phyloP scores from a whole-genome alignment of 2,113 vertebrate genomes.

The Odocoileus hemionus region DNA sequence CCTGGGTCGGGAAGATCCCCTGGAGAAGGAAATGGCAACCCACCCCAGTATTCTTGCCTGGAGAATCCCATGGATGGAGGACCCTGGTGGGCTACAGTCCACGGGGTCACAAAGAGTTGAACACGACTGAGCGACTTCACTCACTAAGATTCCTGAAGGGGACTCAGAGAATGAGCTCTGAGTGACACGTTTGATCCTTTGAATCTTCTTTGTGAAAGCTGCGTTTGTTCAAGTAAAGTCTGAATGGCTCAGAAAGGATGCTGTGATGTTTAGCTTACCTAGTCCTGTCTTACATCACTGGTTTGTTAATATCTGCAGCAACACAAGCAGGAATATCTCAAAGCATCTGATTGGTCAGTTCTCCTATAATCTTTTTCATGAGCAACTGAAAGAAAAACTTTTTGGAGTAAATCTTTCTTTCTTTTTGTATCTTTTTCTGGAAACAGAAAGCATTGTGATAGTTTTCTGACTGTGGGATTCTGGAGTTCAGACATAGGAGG shows the following conservation, averaged over 20 bases:
- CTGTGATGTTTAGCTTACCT: not conserved
- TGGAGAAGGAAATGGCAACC: too few relatives aligned
- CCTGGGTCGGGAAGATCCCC: too few relatives aligned
- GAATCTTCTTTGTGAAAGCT: not conserved
- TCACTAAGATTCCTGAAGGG: not conserved
- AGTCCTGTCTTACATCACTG: not conserved
- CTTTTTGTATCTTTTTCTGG: not conserved
- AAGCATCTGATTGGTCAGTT: not conserved
- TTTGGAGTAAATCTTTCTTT: not conserved
- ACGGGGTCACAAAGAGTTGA: too few relatives aligned
- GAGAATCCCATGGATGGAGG: too few relatives aligned
- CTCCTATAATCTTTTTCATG: not conserved
- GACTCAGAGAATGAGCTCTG: not conserved
- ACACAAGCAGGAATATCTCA: not conserved
- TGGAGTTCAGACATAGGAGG: not conserved
- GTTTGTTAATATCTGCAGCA: not conserved
- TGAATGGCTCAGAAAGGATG: not conserved
- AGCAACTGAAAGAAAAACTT: not conserved
- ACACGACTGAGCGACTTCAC: too few relatives aligned
- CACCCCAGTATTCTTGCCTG: too few relatives aligned
- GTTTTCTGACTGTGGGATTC: not conserved
- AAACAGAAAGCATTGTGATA: not conserved
- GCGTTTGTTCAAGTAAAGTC: slow-evolving; percentile 26
- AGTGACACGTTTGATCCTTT: slow-evolving; percentile 17
- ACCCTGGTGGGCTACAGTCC: too few relatives aligned